Conservation (phyloP, 2,113 vertebrate genomes). For the Microcebus jonahi region DNA sequence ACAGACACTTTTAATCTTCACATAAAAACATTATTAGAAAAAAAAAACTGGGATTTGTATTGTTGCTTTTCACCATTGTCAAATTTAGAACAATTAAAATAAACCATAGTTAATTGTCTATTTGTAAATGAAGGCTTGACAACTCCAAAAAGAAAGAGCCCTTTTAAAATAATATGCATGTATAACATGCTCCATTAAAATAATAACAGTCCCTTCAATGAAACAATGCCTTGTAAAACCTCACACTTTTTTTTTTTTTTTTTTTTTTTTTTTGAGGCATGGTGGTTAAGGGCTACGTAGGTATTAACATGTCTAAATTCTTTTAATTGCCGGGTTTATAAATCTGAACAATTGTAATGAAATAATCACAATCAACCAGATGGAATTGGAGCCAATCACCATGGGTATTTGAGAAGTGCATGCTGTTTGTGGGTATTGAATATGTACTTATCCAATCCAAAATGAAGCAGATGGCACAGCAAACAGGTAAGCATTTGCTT, state of each 20-base stretch:
- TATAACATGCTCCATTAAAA: constrained; percentile 54
- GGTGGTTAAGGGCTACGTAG: constrained; percentile 63
- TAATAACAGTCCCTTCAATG: constrained; percentile 57
- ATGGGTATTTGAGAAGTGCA: constrained; percentile 65
- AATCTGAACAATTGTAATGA: constrained; percentile 71
- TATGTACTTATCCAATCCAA: constrained; percentile 64
- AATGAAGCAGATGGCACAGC: constrained; percentile 79
- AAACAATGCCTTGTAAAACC: constrained; percentile 64
- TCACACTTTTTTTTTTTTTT: neutral
- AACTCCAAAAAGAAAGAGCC: neutral
- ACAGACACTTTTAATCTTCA: constrained; percentile 67
- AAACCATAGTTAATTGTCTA: constrained; percentile 56
- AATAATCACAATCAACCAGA: constrained; percentile 78
- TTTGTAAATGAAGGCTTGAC: constrained; percentile 66
- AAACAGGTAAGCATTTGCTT: constrained; percentile 73
- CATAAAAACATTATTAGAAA: constrained; percentile 33
- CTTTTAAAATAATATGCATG: constrained; percentile 49
- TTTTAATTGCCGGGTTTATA: constrained; percentile 74
- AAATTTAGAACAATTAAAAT: constrained; percentile 77
- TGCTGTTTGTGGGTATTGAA: constrained; percentile 55
- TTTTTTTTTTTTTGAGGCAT: constrained; percentile 38
- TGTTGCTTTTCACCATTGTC: constrained; percentile 51
- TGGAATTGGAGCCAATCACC: constrained; percentile 76
- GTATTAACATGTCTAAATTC: constrained; percentile 68
- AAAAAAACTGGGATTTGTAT: neutral